Evolutionary conservation across 2,888 invertebrate genomes (phyloP), one percentile per base, ranked within the genome.

Genomic region (Phytoseiulus persimilis): DNA sequence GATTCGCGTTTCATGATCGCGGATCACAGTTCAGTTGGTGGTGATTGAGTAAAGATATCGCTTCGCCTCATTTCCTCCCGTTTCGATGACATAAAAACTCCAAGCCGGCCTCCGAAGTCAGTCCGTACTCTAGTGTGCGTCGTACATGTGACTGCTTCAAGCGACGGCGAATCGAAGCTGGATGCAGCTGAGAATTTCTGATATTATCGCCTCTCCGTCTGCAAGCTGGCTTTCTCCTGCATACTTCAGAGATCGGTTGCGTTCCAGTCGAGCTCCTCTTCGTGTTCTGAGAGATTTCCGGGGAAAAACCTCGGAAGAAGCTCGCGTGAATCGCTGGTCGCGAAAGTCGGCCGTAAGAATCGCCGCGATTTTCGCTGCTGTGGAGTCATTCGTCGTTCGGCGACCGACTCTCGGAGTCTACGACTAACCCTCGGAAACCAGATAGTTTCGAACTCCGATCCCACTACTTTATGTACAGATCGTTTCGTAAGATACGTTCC

Each of bases 81-180:
- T 18, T 65, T 9, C 3, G 65, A 1, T 65, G 65, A 14, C 65
- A 28, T 14, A 65, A 14, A 28, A 65, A 65, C 11, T 65, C 65
- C 28, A 65, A 28, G 65, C 65, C 65, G 65, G 65, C 18, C 65
- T 18, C 18, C 65, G 65, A 65, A 65, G 65, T 65, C 65, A 65
- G 65, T 65, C 65, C 65, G 65, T 65, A 65, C 65, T 65, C 65
- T 65, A 65, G 65, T 65, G 65, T 65, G 65, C 65, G 65, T 65
- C 65, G 65, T 65, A 65, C 65, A 14, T 65, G 5, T 65, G 65
- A 65, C 65, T 65, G 65, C 65, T 65, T 28, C 65, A 14, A 2
- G 65, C 65, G 65, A 23, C 28, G 65, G 65, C 65, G 18, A 65
- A 65, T 65, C 65, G 5, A 65, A 65, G 65, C 65, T 23, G 14